Base-by-base conservation (phyloP, 2,113 vertebrate species). In the Hemibagrus wyckioides region DNA sequence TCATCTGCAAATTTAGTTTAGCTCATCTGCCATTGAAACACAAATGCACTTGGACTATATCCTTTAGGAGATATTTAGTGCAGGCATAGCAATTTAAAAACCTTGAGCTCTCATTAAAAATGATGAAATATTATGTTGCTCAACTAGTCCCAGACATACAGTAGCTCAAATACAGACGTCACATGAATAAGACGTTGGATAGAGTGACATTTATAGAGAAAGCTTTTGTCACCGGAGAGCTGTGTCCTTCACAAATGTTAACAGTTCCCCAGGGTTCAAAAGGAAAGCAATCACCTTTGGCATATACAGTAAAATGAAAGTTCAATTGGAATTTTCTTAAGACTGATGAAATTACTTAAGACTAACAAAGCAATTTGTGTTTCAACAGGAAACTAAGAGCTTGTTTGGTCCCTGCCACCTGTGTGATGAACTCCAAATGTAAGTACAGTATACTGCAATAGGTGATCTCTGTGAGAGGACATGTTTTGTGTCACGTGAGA, bases 401-500 rank as follows among this genome's bases (percentile, higher is more conserved):
- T 84, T 80, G 44, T 86, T 85, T 86, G 80, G 33, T 41, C 30
- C 63, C 56, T 41, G 57, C 23, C 57, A 69, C 80, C 59, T 61
- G 90, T 89, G 90, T 88, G 90, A 93, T 93, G 93, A 92, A 76
- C 92, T 89, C 86, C 93, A 92, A 92, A 95, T 95, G 94, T 94
- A 92, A 94, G 95, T 94, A 65, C 13, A 59, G 63, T 59, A 48
- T 71, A 65, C n/a, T 52, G 54, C 48, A 76, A 28, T 23, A 54
- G 33, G 33, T 44, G 71, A 7, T 41, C 59, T 82, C 59, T 21
- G 67, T 57, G n/a, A n/a, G 3, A 41, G 44, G 28, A 61, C 10
- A 0, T 82, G 23, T 87, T 57, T 50, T 41, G 67, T 86, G 85
- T 79, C 21, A 17, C 23, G n/a, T 48, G 28, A 75, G 17, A 61